Conservation (phyloP, 2,888 invertebrate genomes). For the Unio pictorum region DNA sequence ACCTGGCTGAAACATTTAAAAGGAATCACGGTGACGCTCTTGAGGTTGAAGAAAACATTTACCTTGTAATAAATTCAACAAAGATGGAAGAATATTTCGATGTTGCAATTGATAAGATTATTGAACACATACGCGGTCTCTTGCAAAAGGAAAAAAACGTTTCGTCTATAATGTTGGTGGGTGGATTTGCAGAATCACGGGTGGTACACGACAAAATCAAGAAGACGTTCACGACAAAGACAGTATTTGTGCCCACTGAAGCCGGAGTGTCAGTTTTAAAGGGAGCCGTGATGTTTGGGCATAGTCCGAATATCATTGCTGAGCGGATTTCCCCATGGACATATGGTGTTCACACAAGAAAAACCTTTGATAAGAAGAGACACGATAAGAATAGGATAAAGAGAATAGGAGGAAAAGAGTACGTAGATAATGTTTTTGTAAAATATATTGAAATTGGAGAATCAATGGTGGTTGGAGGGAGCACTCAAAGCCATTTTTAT, state of each 20-base stretch:
- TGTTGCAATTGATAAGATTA: conserved; percentile 18
- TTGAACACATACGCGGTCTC: conserved; percentile 16
- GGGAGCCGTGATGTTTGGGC: conserved; percentile 37
- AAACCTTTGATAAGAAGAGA: conserved; percentile 8
- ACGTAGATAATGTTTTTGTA: conserved; percentile 27
- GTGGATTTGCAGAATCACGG: conserved; percentile 35
- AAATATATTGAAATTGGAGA: conserved; percentile 26
- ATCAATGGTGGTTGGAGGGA: conserved; percentile 18
- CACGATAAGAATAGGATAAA: conserved; percentile 9
- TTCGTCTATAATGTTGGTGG: conserved; percentile 25
- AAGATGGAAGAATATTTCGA: conserved; percentile 22
- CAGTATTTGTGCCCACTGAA: conserved; percentile 21
- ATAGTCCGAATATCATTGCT: conserved; percentile 25
- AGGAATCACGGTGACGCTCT: conserved; percentile 10
- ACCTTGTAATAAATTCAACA: conserved; percentile 15
- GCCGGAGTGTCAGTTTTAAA: conserved; percentile 29
- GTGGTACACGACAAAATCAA: conserved; percentile 20
- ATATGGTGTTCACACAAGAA: conserved; percentile 36
- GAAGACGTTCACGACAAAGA: conserved; percentile 11
- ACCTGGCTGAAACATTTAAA: background rate
- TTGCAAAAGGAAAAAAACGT: conserved; percentile 14
- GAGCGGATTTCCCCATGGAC: conserved; percentile 30
- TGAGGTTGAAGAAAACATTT: conserved; percentile 9
- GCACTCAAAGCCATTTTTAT: no score
- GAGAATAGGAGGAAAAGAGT: conserved; percentile 11